Base-by-base conservation (phyloP, 2,797 vertebrate genomes). In the Dicrostonyx torquatus region DNA sequence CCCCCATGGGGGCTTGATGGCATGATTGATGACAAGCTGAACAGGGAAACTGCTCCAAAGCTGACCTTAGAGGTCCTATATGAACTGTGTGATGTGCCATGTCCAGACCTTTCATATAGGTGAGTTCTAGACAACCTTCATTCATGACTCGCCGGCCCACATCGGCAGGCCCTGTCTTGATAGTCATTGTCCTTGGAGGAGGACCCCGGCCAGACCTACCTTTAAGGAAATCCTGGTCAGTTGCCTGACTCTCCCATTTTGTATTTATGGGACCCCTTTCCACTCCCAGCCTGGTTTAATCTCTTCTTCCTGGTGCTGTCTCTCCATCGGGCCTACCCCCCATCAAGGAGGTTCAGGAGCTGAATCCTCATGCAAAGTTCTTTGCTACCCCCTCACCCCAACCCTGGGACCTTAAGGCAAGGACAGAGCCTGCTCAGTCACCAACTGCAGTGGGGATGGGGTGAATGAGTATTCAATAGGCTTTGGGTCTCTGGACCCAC, bases 91-190 rank as follows among this genome's bases (percentile, higher is more conserved):
- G n/a, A n/a, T n/a, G n/a, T n/a, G n/a, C n/a, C n/a, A n/a, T n/a
- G n/a, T n/a, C n/a, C n/a, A n/a, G n/a, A n/a, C n/a, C n/a, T n/a
- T n/a, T n/a, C n/a, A n/a, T n/a, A n/a, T n/a, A n/a, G n/a, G n/a
- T n/a, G n/a, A n/a, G n/a, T n/a, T n/a, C n/a, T n/a, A n/a, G 37
- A 15, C 17, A 24, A 14, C 11, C 22, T 72, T n/a, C 2, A 5
- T 22, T 20, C 22, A 11, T 3, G 18, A 45, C 43, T 77, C 22
- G 20, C 34, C 0, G 0, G 15, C 9, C 50, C n/a, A 20, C 37
- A n/a, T 18, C 10, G 1, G 0, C 50, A 1, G 8, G 37, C 8
- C 5, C 24, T 22, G 66, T 34, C 9, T 4, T 50, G 4, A 31
- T 7, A 31, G 82, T 62, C 13, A 3, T 18, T 13, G 3, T 40